Evolutionary conservation across 2,113 vertebrate genomes (phyloP).

Genomic region (Tragelaphus buxtoni): DNA sequence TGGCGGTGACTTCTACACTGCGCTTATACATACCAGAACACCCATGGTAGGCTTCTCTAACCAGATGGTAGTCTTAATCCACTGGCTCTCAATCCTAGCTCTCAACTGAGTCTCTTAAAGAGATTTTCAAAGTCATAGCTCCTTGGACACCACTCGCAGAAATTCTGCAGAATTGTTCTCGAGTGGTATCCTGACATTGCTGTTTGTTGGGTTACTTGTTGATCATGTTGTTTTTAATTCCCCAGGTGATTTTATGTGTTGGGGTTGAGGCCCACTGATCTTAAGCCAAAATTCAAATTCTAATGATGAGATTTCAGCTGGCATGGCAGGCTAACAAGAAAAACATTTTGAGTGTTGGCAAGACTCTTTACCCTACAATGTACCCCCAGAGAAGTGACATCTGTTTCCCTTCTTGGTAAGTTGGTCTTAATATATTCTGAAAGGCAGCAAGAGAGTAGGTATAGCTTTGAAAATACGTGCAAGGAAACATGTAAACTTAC

Average conservation of each 20-base stretch:
- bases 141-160: not conserved
- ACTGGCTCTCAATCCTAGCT: not conserved
- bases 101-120: not conserved
- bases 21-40: not conserved
- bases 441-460: not conserved
- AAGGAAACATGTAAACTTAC: slow-evolving; percentile 6
- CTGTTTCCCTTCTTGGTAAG: slow-evolving; percentile 13
- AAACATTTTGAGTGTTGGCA: not conserved
- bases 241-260: not conserved
- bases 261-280: not conserved
- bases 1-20: not conserved
- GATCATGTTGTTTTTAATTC: not conserved
- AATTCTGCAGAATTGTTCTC: not conserved
- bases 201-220: not conserved
- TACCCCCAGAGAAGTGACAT: not conserved
- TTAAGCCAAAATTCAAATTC: not conserved
- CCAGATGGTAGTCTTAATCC: not conserved
- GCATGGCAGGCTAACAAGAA: not conserved
- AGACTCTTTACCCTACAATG: not conserved
- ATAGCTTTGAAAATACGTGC: slow-evolving; percentile 10
- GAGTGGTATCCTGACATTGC: not conserved
- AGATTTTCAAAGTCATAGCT: not conserved
- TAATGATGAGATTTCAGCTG: not conserved
- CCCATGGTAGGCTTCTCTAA: accelerated
- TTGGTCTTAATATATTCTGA: not conserved